Base-by-base conservation (phyloP, 2,113 vertebrate genomes). In the Clarias macrocephalus region DNA sequence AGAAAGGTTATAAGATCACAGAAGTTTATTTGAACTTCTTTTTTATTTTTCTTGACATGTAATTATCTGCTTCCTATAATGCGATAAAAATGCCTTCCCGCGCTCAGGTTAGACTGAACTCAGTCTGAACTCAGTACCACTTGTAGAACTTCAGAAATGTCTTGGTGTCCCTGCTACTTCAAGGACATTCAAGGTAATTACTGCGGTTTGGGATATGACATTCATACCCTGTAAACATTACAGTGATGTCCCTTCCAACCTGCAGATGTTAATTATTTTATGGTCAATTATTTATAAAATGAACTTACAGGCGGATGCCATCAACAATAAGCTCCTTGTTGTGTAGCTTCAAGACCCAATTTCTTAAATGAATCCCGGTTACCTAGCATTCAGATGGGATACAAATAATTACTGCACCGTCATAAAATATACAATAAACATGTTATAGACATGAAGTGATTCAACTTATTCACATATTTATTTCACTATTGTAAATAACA, bases 281-380 rank as follows among this genome's bases (percentile, higher is more conserved):
- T 54, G 13, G 25, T 76, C 2, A 1, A 56, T n/a, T 21, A 65
- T 18, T 12, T 65, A 28, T 84, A 57, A 72, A 70, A 75, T 28
- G 0, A 33, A 84, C 91, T 90, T 88, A 95, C 95, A 82, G 7
- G 18, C 91, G 92, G 70, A 92, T 87, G 75, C 95, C 95, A 77
- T 95, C 93, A 21, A 96, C 91, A 91, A 91, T 94, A 54, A 96
- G 89, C 19, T 93, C 93, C 1, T 80, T 87, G 5, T 4, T 76
- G 82, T 86, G 91, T 12, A 85, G 89, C 81, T 89, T 93, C 70
- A 95, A 60, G n/a, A 89, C 83, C 95, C 95, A 96, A 4, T 92
- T 66, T n/a, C 57, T 90, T 25, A 96, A 92, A 86, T 93, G 77
- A 92, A 95, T 90, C 54, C 87, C 87, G n/a, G 68, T 92, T 16